Evolutionary conservation across 1,140 invertebrate genomes (phyloP).

Genomic region (Pseudomyrmex pallidus): DNA sequence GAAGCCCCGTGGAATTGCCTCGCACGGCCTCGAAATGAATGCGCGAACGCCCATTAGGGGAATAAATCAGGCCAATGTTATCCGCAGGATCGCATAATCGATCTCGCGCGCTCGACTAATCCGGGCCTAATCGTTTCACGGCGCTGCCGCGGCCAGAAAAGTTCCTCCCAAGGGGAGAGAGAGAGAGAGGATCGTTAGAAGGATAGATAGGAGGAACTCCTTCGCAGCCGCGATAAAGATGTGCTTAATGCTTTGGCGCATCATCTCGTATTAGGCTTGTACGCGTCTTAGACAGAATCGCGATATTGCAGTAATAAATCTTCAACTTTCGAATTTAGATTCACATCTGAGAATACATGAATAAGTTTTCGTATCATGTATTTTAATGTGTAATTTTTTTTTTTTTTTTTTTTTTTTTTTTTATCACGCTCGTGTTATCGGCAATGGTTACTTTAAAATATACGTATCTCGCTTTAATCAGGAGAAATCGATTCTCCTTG

Average conservation of each 20-base stretch:
- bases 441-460: constrained; percentile 53
- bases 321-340: not conserved
- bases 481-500: constrained; percentile 59
- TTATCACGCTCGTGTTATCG: not conserved
- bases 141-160: constrained; percentile 57
- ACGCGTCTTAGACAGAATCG: not conserved
- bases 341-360: not conserved
- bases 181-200: constrained; percentile 39
- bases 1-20: constrained; percentile 83
- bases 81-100: constrained; percentile 84
- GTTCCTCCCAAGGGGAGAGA: constrained; percentile 27
- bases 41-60: constrained; percentile 85
- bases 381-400: not conserved
- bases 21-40: constrained; percentile 84
- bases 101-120: constrained; percentile 78
- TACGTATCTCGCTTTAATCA: constrained; percentile 65
- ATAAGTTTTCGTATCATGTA: not conserved
- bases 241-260: constrained; percentile 9
- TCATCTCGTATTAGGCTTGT: not conserved
- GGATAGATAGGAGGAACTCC: not conserved
- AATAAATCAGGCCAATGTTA: constrained; percentile 85
- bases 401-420: not conserved
- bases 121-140: constrained; percentile 73
- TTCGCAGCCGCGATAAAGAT: not conserved
- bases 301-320: not conserved